Conservation (phyloP, 2,888 invertebrate genomes). For the Apotomis capreana region DNA sequence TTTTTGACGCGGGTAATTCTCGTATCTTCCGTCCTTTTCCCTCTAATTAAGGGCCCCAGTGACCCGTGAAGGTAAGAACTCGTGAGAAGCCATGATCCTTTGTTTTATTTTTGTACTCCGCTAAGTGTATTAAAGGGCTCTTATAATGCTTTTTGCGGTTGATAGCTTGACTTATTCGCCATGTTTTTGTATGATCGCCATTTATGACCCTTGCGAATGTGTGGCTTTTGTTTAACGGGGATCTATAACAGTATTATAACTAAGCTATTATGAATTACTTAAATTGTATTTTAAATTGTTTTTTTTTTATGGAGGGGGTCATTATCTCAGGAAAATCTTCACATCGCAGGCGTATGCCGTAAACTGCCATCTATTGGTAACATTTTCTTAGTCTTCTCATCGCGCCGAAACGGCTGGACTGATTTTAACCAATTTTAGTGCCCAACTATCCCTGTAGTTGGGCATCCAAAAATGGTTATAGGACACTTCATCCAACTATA, state of each 20-base stretch:
- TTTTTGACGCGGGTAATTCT: slow-evolving; percentile 45
- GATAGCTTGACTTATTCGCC: slow-evolving; percentile 57
- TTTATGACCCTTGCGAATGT: slow-evolving; percentile 5
- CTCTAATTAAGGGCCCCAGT: slow-evolving; percentile 75
- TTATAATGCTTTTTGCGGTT: slow-evolving; percentile 54
- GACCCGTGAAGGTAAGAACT: slow-evolving; percentile 72
- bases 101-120: slow-evolving; percentile 69
- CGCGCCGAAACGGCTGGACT: too few species aligned
- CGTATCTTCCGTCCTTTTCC: slow-evolving; percentile 55
- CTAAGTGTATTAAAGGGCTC: slow-evolving; percentile 60
- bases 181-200: slow-evolving; percentile 44
- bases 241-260: slow-evolving; percentile 10
- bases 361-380: too few species aligned
- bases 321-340: too few species aligned
- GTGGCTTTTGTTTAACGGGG: slow-evolving; percentile 3
- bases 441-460: too few species aligned
- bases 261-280: not conserved
- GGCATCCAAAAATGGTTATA: too few species aligned
- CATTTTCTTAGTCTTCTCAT: too few species aligned
- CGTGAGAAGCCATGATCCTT: slow-evolving; percentile 75
- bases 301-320: too few species aligned
- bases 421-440: too few species aligned
- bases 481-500: too few species aligned
- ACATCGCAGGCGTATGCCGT: too few species aligned
- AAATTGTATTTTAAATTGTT: too few species aligned